Evolutionary conservation across 2,888 invertebrate genomes (phyloP).

Genomic region (Aricia artaxerxes): DNA sequence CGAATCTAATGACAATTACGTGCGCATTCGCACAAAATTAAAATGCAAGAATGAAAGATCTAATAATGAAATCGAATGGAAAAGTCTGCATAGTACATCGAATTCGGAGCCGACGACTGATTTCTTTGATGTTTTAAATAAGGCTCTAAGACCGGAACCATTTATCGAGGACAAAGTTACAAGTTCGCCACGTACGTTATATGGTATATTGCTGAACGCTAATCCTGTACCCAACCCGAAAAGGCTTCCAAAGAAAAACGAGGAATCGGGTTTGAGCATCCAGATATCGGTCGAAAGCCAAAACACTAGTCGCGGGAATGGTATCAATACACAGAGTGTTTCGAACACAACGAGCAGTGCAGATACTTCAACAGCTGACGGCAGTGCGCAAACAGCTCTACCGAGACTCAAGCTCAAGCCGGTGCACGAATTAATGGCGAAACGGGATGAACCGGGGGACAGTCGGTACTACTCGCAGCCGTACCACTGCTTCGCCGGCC

Average conservation of each 20-base stretch:
- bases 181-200: background rate
- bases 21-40: slow-evolving; percentile 57
- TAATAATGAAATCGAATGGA: slow-evolving; percentile 49
- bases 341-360: background rate
- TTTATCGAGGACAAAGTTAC: background rate
- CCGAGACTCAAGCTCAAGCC: slow-evolving; percentile 6
- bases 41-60: slow-evolving; percentile 42
- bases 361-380: background rate
- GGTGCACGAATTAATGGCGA: slow-evolving; percentile 9
- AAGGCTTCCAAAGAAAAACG: slow-evolving; percentile 59
- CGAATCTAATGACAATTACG: slow-evolving; percentile 47
- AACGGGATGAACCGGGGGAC: background rate
- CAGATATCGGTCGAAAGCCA: background rate
- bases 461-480: background rate
- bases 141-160: slow-evolving; percentile 4
- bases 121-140: slow-evolving; percentile 37
- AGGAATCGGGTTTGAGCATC: slow-evolving; percentile 12
- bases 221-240: slow-evolving; percentile 70
- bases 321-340: background rate
- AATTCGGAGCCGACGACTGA: slow-evolving; percentile 29
- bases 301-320: background rate
- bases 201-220: slow-evolving; percentile 51
- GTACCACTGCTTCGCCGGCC: background rate
- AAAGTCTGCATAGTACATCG: slow-evolving; percentile 38
- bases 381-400: background rate